Base-by-base conservation (phyloP, 2,888 invertebrate species). In the Buathra laborator region DNA sequence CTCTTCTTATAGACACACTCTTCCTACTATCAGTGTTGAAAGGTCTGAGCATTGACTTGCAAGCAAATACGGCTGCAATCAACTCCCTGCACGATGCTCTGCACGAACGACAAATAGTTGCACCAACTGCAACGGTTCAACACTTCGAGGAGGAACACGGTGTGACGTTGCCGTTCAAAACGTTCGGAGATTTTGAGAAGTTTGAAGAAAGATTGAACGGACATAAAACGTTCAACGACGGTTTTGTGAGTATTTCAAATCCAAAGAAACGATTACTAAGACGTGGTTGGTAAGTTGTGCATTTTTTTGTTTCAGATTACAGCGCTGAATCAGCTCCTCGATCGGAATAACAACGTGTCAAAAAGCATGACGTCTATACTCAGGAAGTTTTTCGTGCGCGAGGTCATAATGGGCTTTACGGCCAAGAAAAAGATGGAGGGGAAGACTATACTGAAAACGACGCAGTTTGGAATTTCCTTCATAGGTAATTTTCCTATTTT, bases 91-190 rank as follows among this genome's bases (percentile, higher is more conserved):
- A 16, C 19, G 68, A 68, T 37, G 44, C 59, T 5, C 24, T 77
- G 9, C 10, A 24, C 10, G 44, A 19, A 3, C 56, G 68, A n/a
- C 14, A 14, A 2, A 2, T 43, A 2, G 12, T 67, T n/a, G 43
- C 14, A 9, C 12, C 44, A 29, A n/a, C 14, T 19, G 43, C 14
- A 6, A 62, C 59, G 24, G 83, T 86, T 0, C 79, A 86, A 24
- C 79, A 82, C 7, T 84, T 87, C 37, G 83, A 85, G 9, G 77
- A 84, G 14, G 81, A 87, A 59, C 81, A 86, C 53, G 84, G 77
- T 59, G 16, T 87, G 7, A 81, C 84, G 46, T 78, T 88, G 43
- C 88, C 88, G 0, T 87, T 87, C 53, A 86, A 86, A n/a, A 84
- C 71, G 44, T 72, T 85, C 76, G 29, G 32, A 1, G 83, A 86